phyloP scores from a whole-genome alignment of 2,888 invertebrate genomes.

The Aplocera efformata region DNA sequence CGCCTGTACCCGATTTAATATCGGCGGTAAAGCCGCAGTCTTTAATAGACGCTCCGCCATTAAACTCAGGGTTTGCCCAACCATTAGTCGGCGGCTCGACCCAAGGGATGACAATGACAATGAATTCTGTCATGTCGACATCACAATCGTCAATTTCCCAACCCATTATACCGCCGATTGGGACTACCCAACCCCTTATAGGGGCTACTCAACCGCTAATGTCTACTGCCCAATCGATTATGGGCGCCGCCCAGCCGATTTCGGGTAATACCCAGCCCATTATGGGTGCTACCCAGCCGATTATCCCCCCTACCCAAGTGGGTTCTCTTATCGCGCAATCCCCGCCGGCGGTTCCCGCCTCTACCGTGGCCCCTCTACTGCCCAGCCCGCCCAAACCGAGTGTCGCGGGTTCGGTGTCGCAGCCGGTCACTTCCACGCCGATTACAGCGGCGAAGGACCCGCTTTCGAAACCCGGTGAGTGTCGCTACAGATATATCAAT shows the following conservation, averaged over 20 bases:
- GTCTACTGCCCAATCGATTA: constrained; percentile 19
- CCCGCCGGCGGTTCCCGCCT: constrained; percentile 41
- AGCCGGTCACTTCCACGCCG: constrained; percentile 68
- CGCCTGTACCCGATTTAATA: constrained; percentile 58
- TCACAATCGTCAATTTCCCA: constrained; percentile 15
- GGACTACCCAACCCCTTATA: constrained; percentile 18
- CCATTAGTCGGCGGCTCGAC: constrained; percentile 34
- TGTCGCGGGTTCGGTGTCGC: constrained; percentile 41
- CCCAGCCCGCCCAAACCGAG: constrained; percentile 55
- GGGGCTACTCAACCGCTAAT: constrained; percentile 22
- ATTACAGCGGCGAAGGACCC: constrained; percentile 58
- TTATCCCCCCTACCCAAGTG: constrained; percentile 17
- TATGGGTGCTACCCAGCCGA: constrained; percentile 22
- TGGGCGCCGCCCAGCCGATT: constrained; percentile 15
- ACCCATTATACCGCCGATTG: constrained; percentile 9
- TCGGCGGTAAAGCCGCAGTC: constrained; percentile 53
- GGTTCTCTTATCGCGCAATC: constrained; percentile 32
- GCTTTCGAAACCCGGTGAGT: constrained; percentile 65
- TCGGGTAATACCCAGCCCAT: constrained; percentile 19
- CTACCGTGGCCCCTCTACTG: constrained; percentile 46
- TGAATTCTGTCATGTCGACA: constrained; percentile 18
- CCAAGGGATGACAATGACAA: constrained; percentile 15
- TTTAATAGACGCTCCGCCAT: constrained; percentile 33
- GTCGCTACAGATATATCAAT: background rate
- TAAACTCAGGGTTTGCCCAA: constrained; percentile 33